These are phyloP conservation scores for Dendronephthya gigantea DNA, from an alignment of 64 coral and sea anemone genomes.

Conservation along the genomic window DNA sequence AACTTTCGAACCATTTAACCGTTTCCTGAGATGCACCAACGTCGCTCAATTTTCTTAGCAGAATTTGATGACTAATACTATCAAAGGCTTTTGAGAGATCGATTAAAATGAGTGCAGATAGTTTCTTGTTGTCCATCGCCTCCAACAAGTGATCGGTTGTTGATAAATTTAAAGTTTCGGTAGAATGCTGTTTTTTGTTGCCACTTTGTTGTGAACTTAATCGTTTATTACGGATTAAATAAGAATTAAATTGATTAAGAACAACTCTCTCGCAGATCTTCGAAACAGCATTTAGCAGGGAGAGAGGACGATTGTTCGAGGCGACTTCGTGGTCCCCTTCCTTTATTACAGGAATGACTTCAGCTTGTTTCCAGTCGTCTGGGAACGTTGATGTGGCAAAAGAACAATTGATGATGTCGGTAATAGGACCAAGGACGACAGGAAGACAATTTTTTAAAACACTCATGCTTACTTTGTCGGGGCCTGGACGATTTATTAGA, in stretches of 20 bases:
- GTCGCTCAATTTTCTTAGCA: too few species aligned
- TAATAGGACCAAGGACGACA: not conserved
- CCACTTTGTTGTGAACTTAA: too few species aligned
- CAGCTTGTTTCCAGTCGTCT: not conserved
- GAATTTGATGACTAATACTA: too few species aligned
- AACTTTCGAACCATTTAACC: too few species aligned
- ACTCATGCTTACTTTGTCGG: not conserved
- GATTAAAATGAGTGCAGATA: too few species aligned
- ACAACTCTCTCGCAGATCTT: too few species aligned
- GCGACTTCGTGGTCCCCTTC: not conserved
- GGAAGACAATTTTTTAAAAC: conserved; percentile 1
- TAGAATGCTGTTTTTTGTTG: too few species aligned
- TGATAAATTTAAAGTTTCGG: too few species aligned
- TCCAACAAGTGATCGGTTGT: too few species aligned
- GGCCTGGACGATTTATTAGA: not conserved
- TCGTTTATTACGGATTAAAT: not conserved
- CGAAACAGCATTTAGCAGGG: not conserved
- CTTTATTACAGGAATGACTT: not conserved
- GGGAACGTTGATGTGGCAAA: conserved; percentile 17
- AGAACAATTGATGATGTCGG: conserved; percentile 14
- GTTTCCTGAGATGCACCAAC: too few species aligned
- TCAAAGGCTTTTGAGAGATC: too few species aligned
- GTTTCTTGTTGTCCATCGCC: too few species aligned
- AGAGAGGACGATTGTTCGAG: not conserved
- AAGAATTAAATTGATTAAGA: conserved; percentile 10